Evolutionary conservation across 2,113 vertebrate genomes (phyloP).

Genomic region (Gnathonemus longibarbis): DNA sequence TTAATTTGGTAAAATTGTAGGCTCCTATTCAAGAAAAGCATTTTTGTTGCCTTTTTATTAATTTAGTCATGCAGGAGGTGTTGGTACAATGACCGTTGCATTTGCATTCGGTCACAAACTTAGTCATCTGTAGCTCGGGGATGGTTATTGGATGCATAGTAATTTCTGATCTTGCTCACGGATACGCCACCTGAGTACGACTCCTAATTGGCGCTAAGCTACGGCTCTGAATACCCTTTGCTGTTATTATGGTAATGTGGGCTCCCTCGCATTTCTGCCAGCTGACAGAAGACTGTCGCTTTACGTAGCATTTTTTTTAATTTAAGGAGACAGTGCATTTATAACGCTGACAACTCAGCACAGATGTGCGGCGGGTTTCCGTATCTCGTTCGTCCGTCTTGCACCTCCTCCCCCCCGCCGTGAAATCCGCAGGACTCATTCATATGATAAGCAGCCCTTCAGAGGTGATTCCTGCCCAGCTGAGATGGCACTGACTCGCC

Average conservation of each 20-base stretch:
- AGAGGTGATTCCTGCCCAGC: constrained; percentile 50
- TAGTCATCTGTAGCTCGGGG: neutral
- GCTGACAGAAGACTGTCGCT: neutral
- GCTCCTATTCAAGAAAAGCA: neutral
- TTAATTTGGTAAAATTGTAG: neutral
- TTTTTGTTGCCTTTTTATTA: neutral
- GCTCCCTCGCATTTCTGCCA: constrained; percentile 8
- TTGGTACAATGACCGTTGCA: neutral
- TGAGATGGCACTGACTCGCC: constrained; percentile 41
- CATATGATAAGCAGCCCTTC: constrained; percentile 49
- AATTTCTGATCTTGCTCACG: neutral
- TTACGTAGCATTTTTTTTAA: neutral
- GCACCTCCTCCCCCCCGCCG: constrained; percentile 37
- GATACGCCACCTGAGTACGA: neutral
- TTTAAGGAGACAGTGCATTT: constrained; percentile 11
- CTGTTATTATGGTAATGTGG: constrained; percentile 13
- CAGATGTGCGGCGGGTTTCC: constrained; percentile 39
- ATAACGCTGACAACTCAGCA: neutral
- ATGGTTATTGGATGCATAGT: neutral
- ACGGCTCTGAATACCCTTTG: neutral
- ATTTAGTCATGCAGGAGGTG: neutral
- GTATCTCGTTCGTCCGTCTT: constrained; percentile 43
- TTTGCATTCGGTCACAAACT: neutral
- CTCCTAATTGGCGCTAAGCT: neutral
- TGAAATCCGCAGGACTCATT: constrained; percentile 42